Evolutionary conservation across 35 echinoderm and acorn worm species (phyloP), one percentile per base, ranked within the genome.

Genomic region (Anneissia japonica): DNA sequence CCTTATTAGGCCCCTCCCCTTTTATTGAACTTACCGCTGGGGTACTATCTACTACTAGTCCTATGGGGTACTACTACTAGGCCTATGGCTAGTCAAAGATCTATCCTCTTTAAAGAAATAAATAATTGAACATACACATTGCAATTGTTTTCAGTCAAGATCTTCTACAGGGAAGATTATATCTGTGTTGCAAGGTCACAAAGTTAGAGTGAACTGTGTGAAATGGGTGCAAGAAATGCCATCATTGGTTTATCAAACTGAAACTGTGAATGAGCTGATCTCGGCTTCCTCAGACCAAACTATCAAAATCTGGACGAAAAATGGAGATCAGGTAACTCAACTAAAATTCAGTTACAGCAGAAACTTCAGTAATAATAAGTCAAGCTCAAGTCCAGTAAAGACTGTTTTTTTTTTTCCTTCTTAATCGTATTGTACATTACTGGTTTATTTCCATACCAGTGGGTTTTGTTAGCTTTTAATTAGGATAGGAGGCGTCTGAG

Each of bases 131-230:
- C n/a, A n/a, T n/a, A n/a, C n/a, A n/a, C n/a, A n/a, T n/a, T 45
- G 16, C 40, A 45, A 7, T 45, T 45, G 16, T 43, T 83, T 34
- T 3, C 74, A 85, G 83, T 43, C 34, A 74, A 32, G 46, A 9
- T 86, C 84, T 81, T 75, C 34, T 33, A 77, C 75, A 13, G 80
- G 85, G 34, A 21, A 34, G 35, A 79, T 97, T n/a, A 37, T 17
- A 17, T 39, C 21, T 2, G 36, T 97, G 36, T 76, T 97, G n/a
- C 87, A 82, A 76, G 91, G 95, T 30, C 95, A 97, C 88, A 93
- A 79, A 46, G 91, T 75, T 19, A 87, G 81, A 81, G 95, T 97
- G 35, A 93, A 97, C 79, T 97, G 95, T 81, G 88, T 97, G 10
- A 90, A 85, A 41, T 97, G 91, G 95, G 83, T 97, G 23, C 46